These are phyloP conservation scores for Cistogaster globosa DNA, from an alignment of 2,888 invertebrate genomes.

Conservation along the genomic window DNA sequence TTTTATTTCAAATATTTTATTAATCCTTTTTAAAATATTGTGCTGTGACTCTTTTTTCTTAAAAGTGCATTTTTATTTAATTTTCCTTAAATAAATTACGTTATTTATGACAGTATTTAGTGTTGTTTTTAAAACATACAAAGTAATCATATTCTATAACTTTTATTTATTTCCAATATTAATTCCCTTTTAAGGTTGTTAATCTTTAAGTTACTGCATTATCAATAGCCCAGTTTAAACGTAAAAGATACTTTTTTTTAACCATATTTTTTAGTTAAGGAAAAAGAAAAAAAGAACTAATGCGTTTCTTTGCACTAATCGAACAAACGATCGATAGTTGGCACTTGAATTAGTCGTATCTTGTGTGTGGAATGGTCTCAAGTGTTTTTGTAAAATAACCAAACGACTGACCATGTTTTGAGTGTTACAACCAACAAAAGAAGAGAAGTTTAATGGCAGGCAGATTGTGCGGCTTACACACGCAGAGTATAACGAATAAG, in stretches of 20 bases:
- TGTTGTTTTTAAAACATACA: slow-evolving; percentile 36
- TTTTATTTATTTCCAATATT: slow-evolving; percentile 39
- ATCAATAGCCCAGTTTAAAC: slow-evolving; percentile 32
- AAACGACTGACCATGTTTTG: slow-evolving; percentile 21
- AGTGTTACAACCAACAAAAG: not conserved
- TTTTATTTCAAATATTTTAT: too few relatives aligned
- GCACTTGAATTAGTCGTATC: slow-evolving; percentile 54
- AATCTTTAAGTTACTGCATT: slow-evolving; percentile 21
- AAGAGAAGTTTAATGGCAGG: slow-evolving; percentile 13
- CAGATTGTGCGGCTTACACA: too few relatives aligned
- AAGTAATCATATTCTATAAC: slow-evolving; percentile 1
- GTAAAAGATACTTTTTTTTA: not conserved
- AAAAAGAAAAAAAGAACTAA: not conserved
- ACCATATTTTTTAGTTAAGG: not conserved
- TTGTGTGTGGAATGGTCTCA: slow-evolving; percentile 13
- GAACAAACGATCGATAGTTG: slow-evolving; percentile 46
- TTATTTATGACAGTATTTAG: slow-evolving; percentile 54
- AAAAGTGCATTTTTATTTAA: not conserved
- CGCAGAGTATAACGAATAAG: too few relatives aligned
- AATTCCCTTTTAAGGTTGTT: slow-evolving; percentile 21
- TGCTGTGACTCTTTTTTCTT: not conserved
- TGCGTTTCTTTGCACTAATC: slow-evolving; percentile 33
- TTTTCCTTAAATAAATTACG: not conserved
- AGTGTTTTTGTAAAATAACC: slow-evolving; percentile 40
- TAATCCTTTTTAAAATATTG: not conserved